Evolutionary conservation across 2,888 invertebrate genomes (phyloP).

Genomic region (Opisthograptis luteolata): DNA sequence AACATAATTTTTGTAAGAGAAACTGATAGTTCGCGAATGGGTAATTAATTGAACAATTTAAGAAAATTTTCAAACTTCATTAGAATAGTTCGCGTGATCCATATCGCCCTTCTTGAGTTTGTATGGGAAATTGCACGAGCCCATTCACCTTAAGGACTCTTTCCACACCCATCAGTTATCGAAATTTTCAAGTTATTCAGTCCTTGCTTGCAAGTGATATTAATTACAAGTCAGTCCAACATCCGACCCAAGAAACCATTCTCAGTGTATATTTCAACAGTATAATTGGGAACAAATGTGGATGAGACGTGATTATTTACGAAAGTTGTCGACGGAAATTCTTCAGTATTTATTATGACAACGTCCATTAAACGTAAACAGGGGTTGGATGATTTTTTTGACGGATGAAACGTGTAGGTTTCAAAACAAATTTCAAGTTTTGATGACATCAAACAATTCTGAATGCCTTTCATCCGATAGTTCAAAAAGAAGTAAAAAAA

Average conservation of each 20-base stretch:
- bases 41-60: too few relatives aligned
- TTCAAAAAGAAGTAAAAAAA: constrained; percentile 3
- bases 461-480: constrained; percentile 13
- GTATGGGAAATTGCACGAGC: too few relatives aligned
- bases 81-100: too few relatives aligned
- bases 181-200: constrained; percentile 14
- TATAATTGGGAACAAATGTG: constrained; percentile 79
- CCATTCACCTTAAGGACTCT: too few relatives aligned
- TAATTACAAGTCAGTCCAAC: constrained; percentile 68
- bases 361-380: constrained; percentile 27
- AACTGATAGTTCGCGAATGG: too few relatives aligned
- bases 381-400: constrained; percentile 21
- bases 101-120: too few relatives aligned
- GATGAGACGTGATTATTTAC: constrained; percentile 46
- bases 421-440: constrained; percentile 19
- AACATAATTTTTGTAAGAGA: too few relatives aligned
- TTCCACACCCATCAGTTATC: too few relatives aligned
- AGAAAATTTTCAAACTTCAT: too few relatives aligned
- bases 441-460: constrained; percentile 19
- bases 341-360: constrained; percentile 38
- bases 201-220: constrained; percentile 48
- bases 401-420: constrained; percentile 22
- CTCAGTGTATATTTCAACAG: constrained; percentile 73
- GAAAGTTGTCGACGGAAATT: constrained; percentile 41
- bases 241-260: constrained; percentile 56